phyloP scores from a whole-genome alignment of 2,888 invertebrate genomes.

The Omphaloscelis lunosa region DNA sequence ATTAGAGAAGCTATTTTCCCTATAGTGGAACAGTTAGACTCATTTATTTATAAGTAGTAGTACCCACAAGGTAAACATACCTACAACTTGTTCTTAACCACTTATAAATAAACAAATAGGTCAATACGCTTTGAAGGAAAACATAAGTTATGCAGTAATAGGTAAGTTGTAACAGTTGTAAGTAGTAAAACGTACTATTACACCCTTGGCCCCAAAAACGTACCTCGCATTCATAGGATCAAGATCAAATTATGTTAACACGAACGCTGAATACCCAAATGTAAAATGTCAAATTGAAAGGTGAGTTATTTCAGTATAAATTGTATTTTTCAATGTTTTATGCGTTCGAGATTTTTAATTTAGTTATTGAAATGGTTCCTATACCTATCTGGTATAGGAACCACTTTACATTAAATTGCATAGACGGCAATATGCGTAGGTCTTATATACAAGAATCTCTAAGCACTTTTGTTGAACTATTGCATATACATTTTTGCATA shows the following conservation, averaged over 20 bases:
- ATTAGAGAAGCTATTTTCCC: background rate
- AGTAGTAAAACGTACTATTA: constrained; percentile 33
- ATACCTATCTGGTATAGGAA: background rate
- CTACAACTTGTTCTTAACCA: background rate
- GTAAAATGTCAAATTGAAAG: constrained; percentile 8
- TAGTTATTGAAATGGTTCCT: no score
- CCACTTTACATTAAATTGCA: background rate
- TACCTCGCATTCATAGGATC: constrained; percentile 11
- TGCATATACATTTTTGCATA: no score
- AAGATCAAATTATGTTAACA: constrained; percentile 26
- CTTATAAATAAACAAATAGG: constrained; percentile 28
- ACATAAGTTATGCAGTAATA: background rate
- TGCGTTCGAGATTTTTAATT: no score
- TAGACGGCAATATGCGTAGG: background rate
- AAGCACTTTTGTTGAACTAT: no score
- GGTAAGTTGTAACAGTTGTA: constrained; percentile 22
- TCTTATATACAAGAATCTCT: background rate
- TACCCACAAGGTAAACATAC: constrained; percentile 19
- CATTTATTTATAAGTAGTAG: background rate
- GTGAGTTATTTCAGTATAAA: constrained; percentile 2
- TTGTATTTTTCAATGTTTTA: background rate
- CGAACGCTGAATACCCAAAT: constrained; percentile 3
- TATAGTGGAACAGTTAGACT: no score
- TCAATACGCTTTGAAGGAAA: constrained; percentile 28
- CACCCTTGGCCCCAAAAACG: constrained; percentile 56